Evolutionary conservation across 2,888 invertebrate genomes (phyloP).

Genomic region (Dascillus cervinus): DNA sequence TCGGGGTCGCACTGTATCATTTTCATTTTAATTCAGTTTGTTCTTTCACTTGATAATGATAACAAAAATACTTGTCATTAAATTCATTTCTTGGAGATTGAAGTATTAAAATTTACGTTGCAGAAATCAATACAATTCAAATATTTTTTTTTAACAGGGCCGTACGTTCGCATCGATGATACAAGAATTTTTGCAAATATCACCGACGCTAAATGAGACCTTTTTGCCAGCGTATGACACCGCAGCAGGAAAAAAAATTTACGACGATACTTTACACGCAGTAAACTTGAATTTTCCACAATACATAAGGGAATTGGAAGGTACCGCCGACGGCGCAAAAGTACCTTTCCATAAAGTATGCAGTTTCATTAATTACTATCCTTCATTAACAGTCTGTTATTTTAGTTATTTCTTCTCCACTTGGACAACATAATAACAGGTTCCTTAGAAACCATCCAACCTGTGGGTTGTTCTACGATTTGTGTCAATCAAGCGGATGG

Average conservation of each 20-base stretch:
- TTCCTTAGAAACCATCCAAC: slow-evolving; percentile 42
- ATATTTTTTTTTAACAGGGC: slow-evolving; percentile 67
- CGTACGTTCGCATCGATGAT: slow-evolving; percentile 69
- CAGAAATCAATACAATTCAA: too few relatives aligned
- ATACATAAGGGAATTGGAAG: slow-evolving; percentile 75
- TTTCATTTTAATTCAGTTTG: too few relatives aligned
- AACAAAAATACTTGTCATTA: too few relatives aligned
- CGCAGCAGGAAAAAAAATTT: slow-evolving; percentile 58
- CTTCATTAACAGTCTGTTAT: background rate
- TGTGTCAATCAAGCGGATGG: slow-evolving; percentile 60
- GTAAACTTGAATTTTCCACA: slow-evolving; percentile 69
- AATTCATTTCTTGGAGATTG: too few relatives aligned
- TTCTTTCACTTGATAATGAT: too few relatives aligned
- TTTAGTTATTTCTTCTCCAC: slow-evolving; percentile 76
- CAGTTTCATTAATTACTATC: background rate
- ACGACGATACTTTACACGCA: slow-evolving; percentile 64
- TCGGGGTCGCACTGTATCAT: too few relatives aligned
- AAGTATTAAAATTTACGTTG: too few relatives aligned
- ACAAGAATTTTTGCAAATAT: slow-evolving; percentile 55
- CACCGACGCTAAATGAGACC: slow-evolving; percentile 55
- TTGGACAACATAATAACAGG: slow-evolving; percentile 72
- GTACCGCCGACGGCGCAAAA: slow-evolving; percentile 77
- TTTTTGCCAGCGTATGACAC: slow-evolving; percentile 68
- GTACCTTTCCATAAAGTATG: slow-evolving; percentile 74
- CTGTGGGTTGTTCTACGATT: slow-evolving; percentile 72